phyloP scores from a whole-genome alignment of 2,797 vertebrate species.

The Orestias chungarensis region DNA sequence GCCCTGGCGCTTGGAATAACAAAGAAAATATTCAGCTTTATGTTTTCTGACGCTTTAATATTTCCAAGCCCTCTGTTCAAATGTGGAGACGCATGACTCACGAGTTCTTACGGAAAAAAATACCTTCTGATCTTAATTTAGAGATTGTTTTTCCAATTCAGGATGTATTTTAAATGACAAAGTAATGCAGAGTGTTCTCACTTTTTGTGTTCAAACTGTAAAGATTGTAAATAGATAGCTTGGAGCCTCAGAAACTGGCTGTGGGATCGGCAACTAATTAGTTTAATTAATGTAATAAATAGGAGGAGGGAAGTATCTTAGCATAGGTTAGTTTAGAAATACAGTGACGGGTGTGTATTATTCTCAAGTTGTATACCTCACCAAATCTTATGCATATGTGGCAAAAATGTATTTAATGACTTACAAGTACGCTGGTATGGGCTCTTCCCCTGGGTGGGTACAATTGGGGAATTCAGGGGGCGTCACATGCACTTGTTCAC shows the following conservation, averaged over 20 bases:
- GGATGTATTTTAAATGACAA: slow-evolving; percentile 27
- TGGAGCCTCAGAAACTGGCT: not conserved
- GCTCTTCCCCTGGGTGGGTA: not conserved
- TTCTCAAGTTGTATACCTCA: not conserved
- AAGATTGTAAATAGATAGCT: slow-evolving; percentile 15
- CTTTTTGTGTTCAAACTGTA: slow-evolving; percentile 14
- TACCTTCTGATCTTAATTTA: slow-evolving; percentile 61
- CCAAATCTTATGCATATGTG: no score
- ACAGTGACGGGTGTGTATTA: not conserved
- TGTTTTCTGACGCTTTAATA: slow-evolving; percentile 70
- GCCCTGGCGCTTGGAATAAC: slow-evolving; percentile 73
- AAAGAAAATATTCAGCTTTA: slow-evolving; percentile 74
- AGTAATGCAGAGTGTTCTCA: slow-evolving; percentile 32
- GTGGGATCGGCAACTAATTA: not conserved
- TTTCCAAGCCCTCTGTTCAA: slow-evolving; percentile 66
- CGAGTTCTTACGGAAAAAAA: slow-evolving; percentile 61
- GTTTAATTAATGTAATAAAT: not conserved
- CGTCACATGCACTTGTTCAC: not conserved
- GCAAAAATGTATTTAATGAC: no score
- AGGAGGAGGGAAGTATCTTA: not conserved
- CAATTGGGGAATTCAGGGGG: no score
- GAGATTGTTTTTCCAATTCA: slow-evolving; percentile 42
- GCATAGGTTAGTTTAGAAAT: not conserved
- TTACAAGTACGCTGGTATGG: no score
- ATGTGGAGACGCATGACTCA: slow-evolving; percentile 63